phyloP scores from a whole-genome alignment of 1,140 invertebrate species.

The Pteromalus puparum region DNA sequence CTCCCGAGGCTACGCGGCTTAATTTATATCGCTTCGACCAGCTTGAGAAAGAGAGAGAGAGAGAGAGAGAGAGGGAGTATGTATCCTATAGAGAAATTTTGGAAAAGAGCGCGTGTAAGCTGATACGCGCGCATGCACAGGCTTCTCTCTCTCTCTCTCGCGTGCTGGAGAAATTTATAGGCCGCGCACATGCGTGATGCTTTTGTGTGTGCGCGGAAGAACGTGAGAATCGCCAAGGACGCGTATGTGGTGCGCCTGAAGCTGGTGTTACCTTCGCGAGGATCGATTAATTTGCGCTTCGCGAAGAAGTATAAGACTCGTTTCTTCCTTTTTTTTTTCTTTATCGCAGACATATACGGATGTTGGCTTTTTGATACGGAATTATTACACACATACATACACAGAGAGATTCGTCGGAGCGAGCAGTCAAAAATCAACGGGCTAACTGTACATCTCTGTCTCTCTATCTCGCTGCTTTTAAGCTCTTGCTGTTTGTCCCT shows the following conservation, averaged over 20 bases:
- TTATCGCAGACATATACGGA: no score
- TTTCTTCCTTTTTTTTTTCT: background rate
- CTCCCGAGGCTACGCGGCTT: background rate
- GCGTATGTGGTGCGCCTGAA: background rate
- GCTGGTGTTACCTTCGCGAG: background rate
- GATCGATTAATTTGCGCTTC: background rate
- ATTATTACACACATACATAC: no score
- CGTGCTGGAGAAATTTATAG: background rate
- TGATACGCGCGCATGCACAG: conserved; percentile 7
- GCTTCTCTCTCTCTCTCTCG: background rate
- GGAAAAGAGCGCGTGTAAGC: conserved; percentile 29
- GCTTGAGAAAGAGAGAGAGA: background rate
- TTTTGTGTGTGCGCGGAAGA: background rate
- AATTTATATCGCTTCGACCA: background rate
- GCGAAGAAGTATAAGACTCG: background rate
- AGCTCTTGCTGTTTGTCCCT: conserved; percentile 16
- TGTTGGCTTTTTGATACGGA: no score
- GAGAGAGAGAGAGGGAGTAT: background rate
- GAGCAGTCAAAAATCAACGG: conserved; percentile 31
- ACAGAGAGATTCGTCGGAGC: background rate
- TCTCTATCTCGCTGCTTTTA: conserved; percentile 20
- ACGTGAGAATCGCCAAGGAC: conserved; percentile 3
- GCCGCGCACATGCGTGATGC: background rate
- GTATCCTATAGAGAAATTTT: conserved; percentile 47
- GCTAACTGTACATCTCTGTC: conserved; percentile 34